Base-by-base conservation (phyloP, 2,797 vertebrate species). In the Malacoctenus gilli region DNA sequence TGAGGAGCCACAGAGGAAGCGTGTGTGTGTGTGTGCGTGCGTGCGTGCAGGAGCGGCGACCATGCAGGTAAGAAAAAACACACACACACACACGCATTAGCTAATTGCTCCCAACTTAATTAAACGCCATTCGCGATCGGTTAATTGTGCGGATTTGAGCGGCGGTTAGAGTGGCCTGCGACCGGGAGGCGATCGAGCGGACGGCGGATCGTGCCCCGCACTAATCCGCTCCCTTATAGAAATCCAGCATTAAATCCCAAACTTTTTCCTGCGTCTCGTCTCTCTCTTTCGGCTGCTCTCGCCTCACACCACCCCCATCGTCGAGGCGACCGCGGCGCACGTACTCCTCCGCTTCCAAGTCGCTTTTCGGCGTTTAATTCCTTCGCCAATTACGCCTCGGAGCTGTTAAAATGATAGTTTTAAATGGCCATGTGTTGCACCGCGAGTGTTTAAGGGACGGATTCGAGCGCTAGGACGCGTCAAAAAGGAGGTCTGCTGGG, bases 41-140 rank as follows among this genome's bases (percentile, higher is more conserved):
- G 30, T 32, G 30, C 8, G 30, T 32, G 30, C 10, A 8, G 90
- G 89, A 90, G 88, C 87, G 86, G 87, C 84, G 88, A 92, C 88
- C 89, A 93, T 92, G 91, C 91, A 93, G 92, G 92, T 93, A 36
- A 92, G 12, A 10, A 32, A 32, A 32, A 32, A 10, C 4, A 25
- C 23, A 25, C 4, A 25, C 23, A 25, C 23, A 93, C 88, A 77
- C 77, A 85, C 77, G 82, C 86, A 79, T 89, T 88, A 86, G 86
- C 89, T 91, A 92, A 92, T 92, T 92, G 91, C 90, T 85, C 69
- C 28, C 72, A 89, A 89, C 79, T 91, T 92, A 91, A 92, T 93
- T 91, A 92, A 91, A 89, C 84, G 76, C 68, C 73, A 76, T 73
- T 75, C 84, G 76, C 68, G 75, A 76, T 73, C 75, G 83, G 63